These are phyloP conservation scores for Phocides pigmalion DNA, from an alignment of 1,140 invertebrate genomes.

Conservation along the genomic window DNA sequence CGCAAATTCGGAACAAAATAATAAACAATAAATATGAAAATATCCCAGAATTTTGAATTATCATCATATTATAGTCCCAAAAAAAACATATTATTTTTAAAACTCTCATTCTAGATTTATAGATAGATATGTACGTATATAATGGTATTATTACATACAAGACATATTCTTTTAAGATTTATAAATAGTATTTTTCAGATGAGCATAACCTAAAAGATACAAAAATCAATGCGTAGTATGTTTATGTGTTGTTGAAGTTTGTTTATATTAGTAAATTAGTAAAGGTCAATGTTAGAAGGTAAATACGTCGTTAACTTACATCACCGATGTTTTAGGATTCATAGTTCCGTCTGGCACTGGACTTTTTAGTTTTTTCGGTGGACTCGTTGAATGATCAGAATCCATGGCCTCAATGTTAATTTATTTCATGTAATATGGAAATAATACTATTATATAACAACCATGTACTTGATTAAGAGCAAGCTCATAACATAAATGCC, in stretches of 20 bases:
- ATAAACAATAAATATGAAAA: too few species aligned
- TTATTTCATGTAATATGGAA: not conserved
- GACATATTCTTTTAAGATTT: too few species aligned
- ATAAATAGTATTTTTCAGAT: not conserved
- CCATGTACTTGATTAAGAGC: constrained; percentile 3
- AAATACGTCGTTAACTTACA: constrained; percentile 53
- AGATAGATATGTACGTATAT: too few species aligned
- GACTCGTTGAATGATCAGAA: constrained; percentile 44
- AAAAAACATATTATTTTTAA: too few species aligned
- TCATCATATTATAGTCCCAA: too few species aligned
- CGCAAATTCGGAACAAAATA: too few species aligned
- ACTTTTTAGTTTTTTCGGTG: constrained; percentile 61
- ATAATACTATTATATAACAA: constrained; percentile 32
- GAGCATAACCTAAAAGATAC: not conserved
- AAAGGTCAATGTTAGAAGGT: constrained; percentile 21
- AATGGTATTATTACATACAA: too few species aligned
- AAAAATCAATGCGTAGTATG: not conserved
- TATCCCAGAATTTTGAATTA: too few species aligned
- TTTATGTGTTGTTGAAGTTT: not conserved
- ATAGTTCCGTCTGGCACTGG: constrained; percentile 45
- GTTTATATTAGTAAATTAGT: constrained; percentile 3
- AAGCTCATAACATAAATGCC: not conserved
- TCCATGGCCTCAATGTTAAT: constrained; percentile 49
- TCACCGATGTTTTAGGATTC: constrained; percentile 67
- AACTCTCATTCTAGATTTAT: too few species aligned